Evolutionary conservation across 2,888 invertebrate genomes (phyloP).

Genomic region (Leptinotarsa peninsularis): DNA sequence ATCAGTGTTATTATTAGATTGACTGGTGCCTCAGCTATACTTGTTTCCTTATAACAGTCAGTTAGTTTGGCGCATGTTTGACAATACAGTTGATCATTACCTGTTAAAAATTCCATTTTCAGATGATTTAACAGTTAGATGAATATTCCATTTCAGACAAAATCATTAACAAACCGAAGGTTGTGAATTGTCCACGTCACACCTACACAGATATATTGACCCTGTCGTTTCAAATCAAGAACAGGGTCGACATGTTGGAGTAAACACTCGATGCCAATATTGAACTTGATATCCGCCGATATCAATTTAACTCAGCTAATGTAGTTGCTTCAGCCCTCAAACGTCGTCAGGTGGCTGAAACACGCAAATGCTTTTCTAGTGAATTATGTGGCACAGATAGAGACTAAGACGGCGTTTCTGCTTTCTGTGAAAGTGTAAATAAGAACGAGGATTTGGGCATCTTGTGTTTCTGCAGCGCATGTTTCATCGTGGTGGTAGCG

Average conservation of each 20-base stretch:
- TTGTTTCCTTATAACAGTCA: too few species aligned
- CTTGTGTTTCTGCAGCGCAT: too few species aligned
- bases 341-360: not conserved
- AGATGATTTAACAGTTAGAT: too few species aligned
- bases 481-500: constrained; percentile 10
- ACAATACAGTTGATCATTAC: too few species aligned
- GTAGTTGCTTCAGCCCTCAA: not conserved
- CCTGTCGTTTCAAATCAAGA: not conserved
- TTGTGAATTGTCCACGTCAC: not conserved
- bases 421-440: not conserved
- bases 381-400: not conserved
- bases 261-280: constrained; percentile 1
- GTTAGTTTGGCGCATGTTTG: too few species aligned
- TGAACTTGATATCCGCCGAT: constrained; percentile 1
- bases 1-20: too few species aligned
- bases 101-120: too few species aligned
- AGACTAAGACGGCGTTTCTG: not conserved
- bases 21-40: too few species aligned
- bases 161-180: too few species aligned
- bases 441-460: too few species aligned
- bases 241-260: not conserved
- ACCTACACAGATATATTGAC: not conserved
- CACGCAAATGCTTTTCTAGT: not conserved
- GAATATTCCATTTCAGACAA: too few species aligned
- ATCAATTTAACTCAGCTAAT: constrained; percentile 11